Base-by-base conservation (phyloP, 2,113 vertebrate species). In the Telmatochromis bifrenatus region DNA sequence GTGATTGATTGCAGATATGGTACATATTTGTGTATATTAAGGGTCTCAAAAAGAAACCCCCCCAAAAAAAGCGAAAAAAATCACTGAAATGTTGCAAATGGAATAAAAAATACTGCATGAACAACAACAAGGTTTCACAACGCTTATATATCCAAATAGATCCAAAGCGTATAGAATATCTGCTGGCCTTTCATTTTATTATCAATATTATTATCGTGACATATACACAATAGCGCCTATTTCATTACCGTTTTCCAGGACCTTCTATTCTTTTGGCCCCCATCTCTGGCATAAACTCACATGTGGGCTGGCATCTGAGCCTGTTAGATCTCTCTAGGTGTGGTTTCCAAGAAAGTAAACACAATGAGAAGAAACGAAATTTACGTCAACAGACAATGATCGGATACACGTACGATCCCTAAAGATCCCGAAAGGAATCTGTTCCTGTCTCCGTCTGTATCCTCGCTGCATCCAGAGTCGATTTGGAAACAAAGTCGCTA, bases 321-420 rank as follows among this genome's bases (percentile, higher is more conserved):
- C 47, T 47, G n/a, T 75, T 23, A 39, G 54, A 83, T 56, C 51
- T 54, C 42, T 65, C 7, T 11, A 73, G 84, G 75, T 85, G 85
- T 80, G 13, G 49, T 21, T 68, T 87, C 54, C 33, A 31, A 82
- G 23, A 33, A 23, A 49, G 11, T 42, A 8, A 79, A 84, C 51
- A 85, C 86, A 89, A 89, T 89, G 79, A 89, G 53, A 5, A 8
- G 62, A 68, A 47, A 81, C 68, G 81, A 89, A 84, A 60, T 58
- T 49, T 11, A 10, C 19, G 47, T 55, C 14, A 45, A 23, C 35
- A 82, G 26, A 91, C 89, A 88, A 91, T 88, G 75, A 86, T 88
- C 35, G 58, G 81, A 85, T 88, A 60, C 68, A 47, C 23, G 35
- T 15, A 89, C 56, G 58, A 90, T 87, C 62, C 85, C 83, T 33